Conservation (phyloP, 2,797 vertebrate species). For the Liparis tanakae region DNA sequence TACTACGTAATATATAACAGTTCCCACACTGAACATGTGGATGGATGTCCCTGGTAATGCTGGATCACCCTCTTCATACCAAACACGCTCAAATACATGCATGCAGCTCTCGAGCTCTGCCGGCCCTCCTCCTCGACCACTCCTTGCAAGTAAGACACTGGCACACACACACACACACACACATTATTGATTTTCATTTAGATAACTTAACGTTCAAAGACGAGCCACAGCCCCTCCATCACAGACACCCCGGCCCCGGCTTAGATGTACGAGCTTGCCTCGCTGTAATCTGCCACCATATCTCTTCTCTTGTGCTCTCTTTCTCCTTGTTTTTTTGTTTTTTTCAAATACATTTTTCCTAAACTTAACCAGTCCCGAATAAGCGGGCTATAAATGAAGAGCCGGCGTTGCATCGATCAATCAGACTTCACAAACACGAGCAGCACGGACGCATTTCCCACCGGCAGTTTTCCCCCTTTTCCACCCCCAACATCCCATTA, state of each 20-base stretch:
- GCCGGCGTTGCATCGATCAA: constrained; percentile 86
- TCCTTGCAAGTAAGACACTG: constrained; percentile 79
- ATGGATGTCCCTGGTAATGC: constrained; percentile 78
- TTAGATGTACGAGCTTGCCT: constrained; percentile 87
- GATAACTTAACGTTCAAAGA: constrained; percentile 98
- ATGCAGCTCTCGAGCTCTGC: constrained; percentile 25
- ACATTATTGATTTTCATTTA: constrained; percentile 99
- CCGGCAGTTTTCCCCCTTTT: constrained; percentile 82
- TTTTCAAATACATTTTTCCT: constrained; percentile 93
- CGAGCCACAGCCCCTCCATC: constrained; percentile 86
- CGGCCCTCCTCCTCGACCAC: constrained; percentile 81
- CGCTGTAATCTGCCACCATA: constrained; percentile 90
- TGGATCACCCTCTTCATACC: constrained; percentile 25
- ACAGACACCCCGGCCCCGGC: constrained; percentile 70
- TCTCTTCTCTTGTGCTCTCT: constrained; percentile 89
- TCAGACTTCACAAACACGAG: constrained; percentile 82
- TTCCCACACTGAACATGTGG: not conserved
- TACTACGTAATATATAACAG: not conserved
- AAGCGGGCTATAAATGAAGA: constrained; percentile 94
- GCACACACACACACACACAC: constrained; percentile 86
- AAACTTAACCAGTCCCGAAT: constrained; percentile 95
- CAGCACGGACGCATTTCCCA: constrained; percentile 83
- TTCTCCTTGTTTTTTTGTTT: constrained; percentile 64
- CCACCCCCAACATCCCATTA: constrained; percentile 90
- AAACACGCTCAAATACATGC: constrained; percentile 25